Base-by-base conservation (phyloP, 1,140 invertebrate species). In the Nasonia longicornis region DNA sequence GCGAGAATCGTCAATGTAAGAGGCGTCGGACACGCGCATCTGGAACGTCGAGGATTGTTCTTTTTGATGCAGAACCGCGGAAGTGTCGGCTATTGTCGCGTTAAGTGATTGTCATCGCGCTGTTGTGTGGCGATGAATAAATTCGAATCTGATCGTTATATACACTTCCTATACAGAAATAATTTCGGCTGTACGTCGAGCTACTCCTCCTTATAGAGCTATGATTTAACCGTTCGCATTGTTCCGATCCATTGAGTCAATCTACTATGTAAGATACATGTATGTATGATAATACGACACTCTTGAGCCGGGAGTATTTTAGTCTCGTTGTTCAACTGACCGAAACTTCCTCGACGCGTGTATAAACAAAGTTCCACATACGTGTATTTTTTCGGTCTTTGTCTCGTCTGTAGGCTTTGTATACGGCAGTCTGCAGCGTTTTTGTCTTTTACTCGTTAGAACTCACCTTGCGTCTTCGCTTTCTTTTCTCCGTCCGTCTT, bases 361-460 rank as follows among this genome's bases (percentile, higher is more conserved):
- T 8, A 42, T 42, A 42, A 58, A 58, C 52, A 58, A 58, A 58
- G 52, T 58, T 58, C 20, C 20, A 42, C 14, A n/a, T 20, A 42
- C 16, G 0, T 42, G 38, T 70, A 2, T 1, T 69, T 77, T 69
- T 69, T 69, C 22, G 14, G 20, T n/a, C 66, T 69, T 77, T 69
- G 38, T 77, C 42, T 67, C 64, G 2, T 71, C 35, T 12, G 12
- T 6, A 0, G 22, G 20, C 69, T 71, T 52, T 71, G 48, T 71
- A 26, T 26, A 64, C 2, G 10, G 16, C 14, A 66, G 74, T 66
- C 14, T 77, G 52, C 42, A 20, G 8, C 16, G 69, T 72, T 72
- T 79, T 79, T 79, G 77, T 79, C 77, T 72, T 72, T 64, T 7
- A 8, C 77, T 79, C 67, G 70, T 79, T 79, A 79, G 69, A 79